These are phyloP conservation scores for Dioctria linearis DNA, from an alignment of 2,888 invertebrate genomes.

Conservation along the genomic window DNA sequence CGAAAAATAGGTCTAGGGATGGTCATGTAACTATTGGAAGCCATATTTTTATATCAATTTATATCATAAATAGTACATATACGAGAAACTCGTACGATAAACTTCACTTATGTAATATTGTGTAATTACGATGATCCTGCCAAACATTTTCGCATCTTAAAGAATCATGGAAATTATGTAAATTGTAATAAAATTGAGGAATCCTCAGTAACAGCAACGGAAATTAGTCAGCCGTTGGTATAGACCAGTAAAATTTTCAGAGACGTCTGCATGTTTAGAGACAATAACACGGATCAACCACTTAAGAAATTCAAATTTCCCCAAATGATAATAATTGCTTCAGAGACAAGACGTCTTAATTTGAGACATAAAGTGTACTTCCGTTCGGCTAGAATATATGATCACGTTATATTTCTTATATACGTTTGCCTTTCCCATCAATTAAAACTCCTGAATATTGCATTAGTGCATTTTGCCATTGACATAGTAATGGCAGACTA, in stretches of 20 bases:
- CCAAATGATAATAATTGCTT: slow-evolving; percentile 29
- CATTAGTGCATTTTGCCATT: no score
- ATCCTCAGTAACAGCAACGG: slow-evolving; percentile 11
- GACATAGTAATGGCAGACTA: no score
- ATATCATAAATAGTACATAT: no score
- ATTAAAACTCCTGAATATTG: slow-evolving; percentile 20
- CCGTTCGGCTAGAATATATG: slow-evolving; percentile 6
- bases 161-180: neutral
- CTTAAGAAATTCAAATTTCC: slow-evolving; percentile 39
- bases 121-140: no score
- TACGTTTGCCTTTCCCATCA: slow-evolving; percentile 5
- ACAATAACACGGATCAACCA: slow-evolving; percentile 40
- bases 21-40: no score
- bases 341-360: slow-evolving; percentile 28
- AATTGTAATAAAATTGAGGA: slow-evolving; percentile 18
- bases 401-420: slow-evolving; percentile 25
- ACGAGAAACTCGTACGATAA: no score
- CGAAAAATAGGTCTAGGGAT: no score
- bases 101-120: no score
- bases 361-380: slow-evolving; percentile 27
- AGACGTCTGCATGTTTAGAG: slow-evolving; percentile 18
- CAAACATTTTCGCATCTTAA: no score
- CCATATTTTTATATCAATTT: no score
- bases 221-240: slow-evolving; percentile 25
- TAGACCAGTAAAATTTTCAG: slow-evolving; percentile 17